phyloP scores from a whole-genome alignment of 2,888 invertebrate species.

The Synanthedon andrenaeformis region DNA sequence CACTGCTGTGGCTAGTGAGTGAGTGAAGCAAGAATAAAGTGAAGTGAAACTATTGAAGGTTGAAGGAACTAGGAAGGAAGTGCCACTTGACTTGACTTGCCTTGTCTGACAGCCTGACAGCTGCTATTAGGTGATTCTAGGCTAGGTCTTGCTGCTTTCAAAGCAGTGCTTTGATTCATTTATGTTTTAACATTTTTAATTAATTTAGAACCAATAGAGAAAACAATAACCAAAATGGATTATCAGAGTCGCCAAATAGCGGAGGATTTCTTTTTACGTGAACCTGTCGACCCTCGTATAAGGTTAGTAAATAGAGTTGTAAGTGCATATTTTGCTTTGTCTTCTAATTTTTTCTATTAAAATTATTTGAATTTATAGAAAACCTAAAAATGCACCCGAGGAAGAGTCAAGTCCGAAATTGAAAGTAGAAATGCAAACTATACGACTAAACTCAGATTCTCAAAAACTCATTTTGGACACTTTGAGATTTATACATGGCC shows the following conservation, averaged over 20 bases:
- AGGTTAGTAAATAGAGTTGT: slow-evolving; percentile 37
- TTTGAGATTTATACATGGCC: slow-evolving; percentile 79
- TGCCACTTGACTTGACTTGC: too few relatives aligned
- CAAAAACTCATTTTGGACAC: slow-evolving; percentile 82
- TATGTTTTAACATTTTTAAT: too few relatives aligned
- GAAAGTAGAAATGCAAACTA: slow-evolving; percentile 81
- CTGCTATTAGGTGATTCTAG: too few relatives aligned
- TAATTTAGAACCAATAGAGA: too few relatives aligned
- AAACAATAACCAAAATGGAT: slow-evolving; percentile 51
- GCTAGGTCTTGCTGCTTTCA: too few relatives aligned
- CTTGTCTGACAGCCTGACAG: too few relatives aligned
- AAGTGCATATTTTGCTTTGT: background rate
- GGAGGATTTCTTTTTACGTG: slow-evolving; percentile 74
- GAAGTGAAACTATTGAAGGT: too few relatives aligned
- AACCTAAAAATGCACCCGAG: slow-evolving; percentile 51
- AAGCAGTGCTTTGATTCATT: too few relatives aligned
- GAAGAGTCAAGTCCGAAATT: slow-evolving; percentile 64
- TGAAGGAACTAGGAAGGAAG: too few relatives aligned
- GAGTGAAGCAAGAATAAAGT: too few relatives aligned
- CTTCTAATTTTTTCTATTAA: background rate
- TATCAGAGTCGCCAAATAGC: slow-evolving; percentile 68
- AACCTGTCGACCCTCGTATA: slow-evolving; percentile 72
- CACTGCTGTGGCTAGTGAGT: too few relatives aligned
- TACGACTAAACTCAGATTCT: slow-evolving; percentile 75
- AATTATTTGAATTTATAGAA: slow-evolving; percentile 24